Evolutionary conservation across 2,888 invertebrate species (phyloP), one percentile per base, ranked within the genome.

Genomic region (Mythimna vitellina): DNA sequence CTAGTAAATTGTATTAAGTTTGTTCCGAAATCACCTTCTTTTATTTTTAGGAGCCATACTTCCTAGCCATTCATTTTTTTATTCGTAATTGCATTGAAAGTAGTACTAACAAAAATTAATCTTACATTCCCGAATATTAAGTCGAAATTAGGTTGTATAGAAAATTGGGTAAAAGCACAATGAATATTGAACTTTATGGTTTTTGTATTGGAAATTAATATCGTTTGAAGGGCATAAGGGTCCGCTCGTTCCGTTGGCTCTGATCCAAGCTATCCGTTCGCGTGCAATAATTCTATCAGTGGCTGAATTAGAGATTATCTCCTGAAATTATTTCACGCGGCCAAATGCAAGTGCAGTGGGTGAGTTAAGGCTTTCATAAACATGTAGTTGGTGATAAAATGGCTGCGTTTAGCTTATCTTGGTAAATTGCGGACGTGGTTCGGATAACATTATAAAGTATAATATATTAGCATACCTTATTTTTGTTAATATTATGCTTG

Each of bases 251-350:
- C 67, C 58, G 66, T 73, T 94, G 94, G 94, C 91, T 74, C 67
- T 38, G 72, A 76, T 90, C 93, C 93, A 93, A 92, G 85, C 88
- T 81, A 90, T 90, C 89, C 89, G 89, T 88, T 89, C 88, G 84
- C 84, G 86, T 87, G 91, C 90, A 89, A 92, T 93, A 93, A 92
- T 92, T 93, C 90, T 90, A 92, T 93, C 91, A 89, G 87, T 84
- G 78, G 85, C 87, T 87, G 88, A 90, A 90, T 91, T 90, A 90
- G 89, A 88, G 88, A 90, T 91, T 91, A 92, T 91, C 90, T 90
- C 87, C 86, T 73, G 78, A 80, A 89, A 89, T 89, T 87, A 90
- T 89, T 89, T 88, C 70, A 80, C 78, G 70, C 70, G 77, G 70
- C 71, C 53, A 62, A 78, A 77, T 79, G 78, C 70, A 80, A 79